Percentiles rank a stretch among this genome's conserved stretches.
phyloP scores from a whole-genome alignment of 1,140 invertebrate genomes.

The Neodiprion lecontei region DNA sequence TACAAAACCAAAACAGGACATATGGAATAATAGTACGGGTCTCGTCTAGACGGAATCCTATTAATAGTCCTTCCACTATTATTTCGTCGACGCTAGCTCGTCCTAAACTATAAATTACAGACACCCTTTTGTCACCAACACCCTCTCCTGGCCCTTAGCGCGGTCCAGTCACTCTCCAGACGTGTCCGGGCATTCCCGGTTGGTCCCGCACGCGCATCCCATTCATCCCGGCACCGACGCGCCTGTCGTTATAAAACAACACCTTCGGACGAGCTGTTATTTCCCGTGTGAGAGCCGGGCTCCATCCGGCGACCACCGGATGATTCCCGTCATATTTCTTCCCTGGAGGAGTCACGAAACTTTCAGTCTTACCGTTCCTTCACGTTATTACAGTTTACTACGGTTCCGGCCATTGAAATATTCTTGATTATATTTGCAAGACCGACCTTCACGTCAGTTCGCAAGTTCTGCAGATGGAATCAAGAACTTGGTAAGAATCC shows the following conservation, averaged over 20 bases:
- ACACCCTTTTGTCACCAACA: conserved; percentile 14
- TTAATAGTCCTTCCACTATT: conserved; percentile 19
- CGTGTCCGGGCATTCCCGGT: not conserved
- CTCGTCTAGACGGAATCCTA: conserved; percentile 11
- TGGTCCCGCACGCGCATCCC: conserved; percentile 12
- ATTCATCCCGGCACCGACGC: conserved; percentile 8
- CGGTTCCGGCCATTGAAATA: too few species aligned
- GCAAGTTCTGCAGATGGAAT: too few species aligned
- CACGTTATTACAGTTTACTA: too few species aligned
- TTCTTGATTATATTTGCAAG: too few species aligned
- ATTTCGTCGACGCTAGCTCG: conserved; percentile 11
- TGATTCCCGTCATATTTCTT: not conserved
- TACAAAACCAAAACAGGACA: conserved; percentile 10
- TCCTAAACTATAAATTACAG: conserved; percentile 17
- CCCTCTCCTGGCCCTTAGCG: not conserved
- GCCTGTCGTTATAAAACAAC: conserved; percentile 18
- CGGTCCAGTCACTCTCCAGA: not conserved
- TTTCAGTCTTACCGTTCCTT: too few species aligned
- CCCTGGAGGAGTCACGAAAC: too few species aligned
- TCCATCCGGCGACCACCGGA: not conserved
- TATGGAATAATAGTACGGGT: conserved; percentile 9
- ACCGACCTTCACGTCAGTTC: too few species aligned
- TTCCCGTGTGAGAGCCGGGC: not conserved
- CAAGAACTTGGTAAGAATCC: too few species aligned
- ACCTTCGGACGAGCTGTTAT: conserved; percentile 17